phyloP scores from a whole-genome alignment of 2,113 vertebrate species.

The Cinclus mexicanus region DNA sequence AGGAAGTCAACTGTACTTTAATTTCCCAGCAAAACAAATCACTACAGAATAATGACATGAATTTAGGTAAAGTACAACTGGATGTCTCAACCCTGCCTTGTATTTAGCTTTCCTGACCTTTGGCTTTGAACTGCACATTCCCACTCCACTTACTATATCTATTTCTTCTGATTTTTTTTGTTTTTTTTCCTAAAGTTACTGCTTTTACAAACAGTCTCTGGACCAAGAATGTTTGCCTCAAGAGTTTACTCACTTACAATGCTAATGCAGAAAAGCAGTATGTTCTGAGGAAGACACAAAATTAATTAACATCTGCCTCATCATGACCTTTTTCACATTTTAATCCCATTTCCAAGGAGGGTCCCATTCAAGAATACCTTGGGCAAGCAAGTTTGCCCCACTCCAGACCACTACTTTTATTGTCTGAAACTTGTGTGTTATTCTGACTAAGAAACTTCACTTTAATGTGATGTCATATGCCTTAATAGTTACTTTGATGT shows the following conservation, averaged over 20 bases:
- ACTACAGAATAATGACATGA: background rate
- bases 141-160: background rate
- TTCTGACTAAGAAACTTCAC: background rate
- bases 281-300: slow-evolving; percentile 29
- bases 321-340: slow-evolving; percentile 23
- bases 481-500: background rate
- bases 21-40: background rate
- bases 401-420: background rate
- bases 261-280: slow-evolving; percentile 45
- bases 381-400: background rate
- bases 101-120: slow-evolving; percentile 20
- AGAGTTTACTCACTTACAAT: slow-evolving; percentile 61
- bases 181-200: background rate
- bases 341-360: slow-evolving; percentile 10
- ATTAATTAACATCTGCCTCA: slow-evolving; percentile 66
- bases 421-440: background rate
- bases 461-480: background rate
- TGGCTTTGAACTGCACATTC: background rate
- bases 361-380: slow-evolving; percentile 25
- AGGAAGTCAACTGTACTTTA: background rate
- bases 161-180: background rate
- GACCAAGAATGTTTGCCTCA: slow-evolving; percentile 19
- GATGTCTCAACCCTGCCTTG: background rate
- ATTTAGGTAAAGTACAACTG: background rate
- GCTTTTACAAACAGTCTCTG: slow-evolving; percentile 45